Conservation (phyloP, 2,113 vertebrate species). For the Pseudopodoces humilis region DNA sequence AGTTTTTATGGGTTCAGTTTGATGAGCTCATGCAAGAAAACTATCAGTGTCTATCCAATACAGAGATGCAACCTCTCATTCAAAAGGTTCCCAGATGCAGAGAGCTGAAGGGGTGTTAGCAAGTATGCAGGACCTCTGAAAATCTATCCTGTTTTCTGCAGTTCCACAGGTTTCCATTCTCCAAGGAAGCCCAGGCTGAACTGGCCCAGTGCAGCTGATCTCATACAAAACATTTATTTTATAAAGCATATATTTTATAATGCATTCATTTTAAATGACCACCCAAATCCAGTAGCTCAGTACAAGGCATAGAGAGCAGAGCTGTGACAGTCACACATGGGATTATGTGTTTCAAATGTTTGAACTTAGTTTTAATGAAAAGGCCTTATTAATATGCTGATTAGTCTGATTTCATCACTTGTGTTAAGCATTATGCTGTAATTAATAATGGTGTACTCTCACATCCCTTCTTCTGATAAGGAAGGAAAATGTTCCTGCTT, state of each 20-base stretch:
- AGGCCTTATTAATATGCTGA: not conserved
- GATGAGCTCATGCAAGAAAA: not conserved
- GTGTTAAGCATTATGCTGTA: not conserved
- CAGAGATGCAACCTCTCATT: not conserved
- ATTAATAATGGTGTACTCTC: not conserved
- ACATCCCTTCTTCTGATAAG: not conserved
- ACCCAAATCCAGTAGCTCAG: not conserved
- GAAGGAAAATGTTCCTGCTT: not conserved
- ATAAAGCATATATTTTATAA: no score
- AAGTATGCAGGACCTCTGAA: not conserved
- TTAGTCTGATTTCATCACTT: not conserved
- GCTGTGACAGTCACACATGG: not conserved
- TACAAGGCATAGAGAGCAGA: not conserved
- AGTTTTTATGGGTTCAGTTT: not conserved
- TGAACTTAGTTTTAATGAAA: not conserved
- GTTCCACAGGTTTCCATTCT: not conserved
- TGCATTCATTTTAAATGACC: not conserved
- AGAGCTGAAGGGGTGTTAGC: not conserved
- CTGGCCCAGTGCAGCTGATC: not conserved
- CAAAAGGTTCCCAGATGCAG: not conserved
- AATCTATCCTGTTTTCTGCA: not conserved
- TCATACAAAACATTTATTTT: not conserved
- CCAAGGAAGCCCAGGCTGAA: not conserved
- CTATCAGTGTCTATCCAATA: not conserved
- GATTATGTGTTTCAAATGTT: not conserved